Evolutionary conservation across 2,113 vertebrate genomes (phyloP).

Genomic region (Esox niger): DNA sequence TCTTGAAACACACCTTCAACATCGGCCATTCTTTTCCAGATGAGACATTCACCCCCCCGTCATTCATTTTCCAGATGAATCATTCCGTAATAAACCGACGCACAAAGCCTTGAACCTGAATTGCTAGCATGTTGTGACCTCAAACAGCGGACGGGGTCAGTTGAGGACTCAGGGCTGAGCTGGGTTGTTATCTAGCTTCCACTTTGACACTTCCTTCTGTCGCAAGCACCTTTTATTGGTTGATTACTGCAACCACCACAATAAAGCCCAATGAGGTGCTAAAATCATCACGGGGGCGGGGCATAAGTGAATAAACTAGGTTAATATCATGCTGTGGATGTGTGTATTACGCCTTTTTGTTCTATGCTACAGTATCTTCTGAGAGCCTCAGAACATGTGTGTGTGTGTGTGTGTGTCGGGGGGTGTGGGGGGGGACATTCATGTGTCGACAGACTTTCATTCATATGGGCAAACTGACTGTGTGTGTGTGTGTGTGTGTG

Average conservation of each 20-base stretch:
- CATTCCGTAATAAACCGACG: too few species aligned
- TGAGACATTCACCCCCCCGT: too few species aligned
- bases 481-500: slow-evolving; percentile 2
- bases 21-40: too few species aligned
- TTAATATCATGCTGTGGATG: slow-evolving; percentile 2
- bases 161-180: slow-evolving; percentile 61
- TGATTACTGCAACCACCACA: slow-evolving; percentile 27
- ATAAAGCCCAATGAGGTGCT: slow-evolving; percentile 28
- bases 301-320: neutral
- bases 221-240: slow-evolving; percentile 50
- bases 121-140: slow-evolving; percentile 34
- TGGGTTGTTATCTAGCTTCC: slow-evolving; percentile 50
- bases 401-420: neutral
- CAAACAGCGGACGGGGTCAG: slow-evolving; percentile 52
- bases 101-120: too few species aligned
- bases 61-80: too few species aligned
- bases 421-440: too few species aligned
- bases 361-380: too few species aligned
- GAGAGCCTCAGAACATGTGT: too few species aligned
- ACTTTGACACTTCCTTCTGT: slow-evolving; percentile 50
- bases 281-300: too few species aligned
- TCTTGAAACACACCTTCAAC: too few species aligned
- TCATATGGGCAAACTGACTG: too few species aligned
- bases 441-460: too few species aligned
- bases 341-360: neutral